phyloP scores from a whole-genome alignment of 2,888 invertebrate species.

The Amblyjoppa fuscipennis region DNA sequence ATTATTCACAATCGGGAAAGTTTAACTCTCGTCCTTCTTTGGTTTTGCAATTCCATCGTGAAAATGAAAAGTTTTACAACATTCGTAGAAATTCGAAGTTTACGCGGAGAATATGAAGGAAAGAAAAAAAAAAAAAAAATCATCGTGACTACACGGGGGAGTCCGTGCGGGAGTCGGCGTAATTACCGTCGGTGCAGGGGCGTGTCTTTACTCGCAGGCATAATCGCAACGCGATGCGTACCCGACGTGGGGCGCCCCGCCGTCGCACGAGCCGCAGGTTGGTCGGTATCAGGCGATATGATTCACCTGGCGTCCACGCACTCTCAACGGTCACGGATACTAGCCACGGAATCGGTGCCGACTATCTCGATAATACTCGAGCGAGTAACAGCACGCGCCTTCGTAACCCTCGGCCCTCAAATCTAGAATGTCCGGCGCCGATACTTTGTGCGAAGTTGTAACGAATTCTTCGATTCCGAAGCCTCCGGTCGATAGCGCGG shows the following conservation, averaged over 20 bases:
- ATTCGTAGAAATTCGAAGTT: constrained; percentile 7
- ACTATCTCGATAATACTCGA: constrained; percentile 56
- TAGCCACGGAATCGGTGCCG: constrained; percentile 56
- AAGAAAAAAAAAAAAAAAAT: constrained; percentile 10
- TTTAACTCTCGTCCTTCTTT: not conserved
- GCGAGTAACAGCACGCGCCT: constrained; percentile 59
- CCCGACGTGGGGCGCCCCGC: constrained; percentile 55
- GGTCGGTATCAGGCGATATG: constrained; percentile 68
- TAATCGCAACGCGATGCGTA: constrained; percentile 70
- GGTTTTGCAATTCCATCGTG: not conserved
- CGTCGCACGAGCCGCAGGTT: constrained; percentile 54
- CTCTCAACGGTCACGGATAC: constrained; percentile 67
- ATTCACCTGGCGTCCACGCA: constrained; percentile 77
- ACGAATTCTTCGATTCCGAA: constrained; percentile 5
- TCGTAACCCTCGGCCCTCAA: constrained; percentile 52
- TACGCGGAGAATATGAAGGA: not conserved
- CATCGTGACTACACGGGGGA: constrained; percentile 69
- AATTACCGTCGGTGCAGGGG: constrained; percentile 75
- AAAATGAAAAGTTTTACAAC: not conserved
- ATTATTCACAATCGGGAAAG: not conserved
- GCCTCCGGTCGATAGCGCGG: not conserved
- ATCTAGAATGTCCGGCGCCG: constrained; percentile 32
- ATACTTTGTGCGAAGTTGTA: not conserved
- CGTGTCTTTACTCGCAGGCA: constrained; percentile 73
- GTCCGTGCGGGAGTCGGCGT: constrained; percentile 64